Evolutionary conservation across 2,888 invertebrate species (phyloP), one percentile per base, ranked within the genome.

Genomic region (Psylliodes chrysocephalus): DNA sequence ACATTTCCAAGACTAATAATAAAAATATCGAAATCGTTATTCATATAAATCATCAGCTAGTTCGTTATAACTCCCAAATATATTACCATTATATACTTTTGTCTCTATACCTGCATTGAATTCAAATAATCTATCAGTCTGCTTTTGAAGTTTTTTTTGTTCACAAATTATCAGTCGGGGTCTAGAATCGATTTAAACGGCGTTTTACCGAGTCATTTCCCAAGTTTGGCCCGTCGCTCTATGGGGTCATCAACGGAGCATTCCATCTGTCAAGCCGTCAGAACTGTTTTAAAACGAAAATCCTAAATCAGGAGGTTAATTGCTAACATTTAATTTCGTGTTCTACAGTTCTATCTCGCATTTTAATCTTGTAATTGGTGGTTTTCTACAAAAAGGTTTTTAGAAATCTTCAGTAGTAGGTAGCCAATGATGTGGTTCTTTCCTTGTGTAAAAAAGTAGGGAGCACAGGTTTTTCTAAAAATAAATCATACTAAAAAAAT

Each of bases 201-300:
- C 49, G n/a, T 55, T 60, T 49, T 55, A 42, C 49, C 3, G 12
- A 63, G 51, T 53, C 59, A 53, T 64, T 56, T 49, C 25, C 22
- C 46, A 47, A 30, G 42, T 52, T 40, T 51, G 18, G 19, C 51
- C 49, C 14, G 12, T 55, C 60, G 25, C 60, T 44, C 44, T 52
- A 54, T 59, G 60, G 59, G 63, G 60, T 60, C 60, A 62, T 62
- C 62, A 62, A 19, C 46, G 42, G 3, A 55, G 51, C 59, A 53
- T 65, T 65, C 56, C 63, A 28, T 54, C 54, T 62, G 62, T 65
- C 61, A 59, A 55, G 22, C n/a, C 60, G 60, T 60, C 66, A 66
- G 56, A 59, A 54, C 60, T 30, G 51, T 55, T 51, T 22, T 49
- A 44, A 60, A 46, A 57, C 14, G 22, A 49, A 57, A 49, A 49